phyloP scores from a whole-genome alignment of 2,113 vertebrate species.

The Zonotrichia leucophrys region DNA sequence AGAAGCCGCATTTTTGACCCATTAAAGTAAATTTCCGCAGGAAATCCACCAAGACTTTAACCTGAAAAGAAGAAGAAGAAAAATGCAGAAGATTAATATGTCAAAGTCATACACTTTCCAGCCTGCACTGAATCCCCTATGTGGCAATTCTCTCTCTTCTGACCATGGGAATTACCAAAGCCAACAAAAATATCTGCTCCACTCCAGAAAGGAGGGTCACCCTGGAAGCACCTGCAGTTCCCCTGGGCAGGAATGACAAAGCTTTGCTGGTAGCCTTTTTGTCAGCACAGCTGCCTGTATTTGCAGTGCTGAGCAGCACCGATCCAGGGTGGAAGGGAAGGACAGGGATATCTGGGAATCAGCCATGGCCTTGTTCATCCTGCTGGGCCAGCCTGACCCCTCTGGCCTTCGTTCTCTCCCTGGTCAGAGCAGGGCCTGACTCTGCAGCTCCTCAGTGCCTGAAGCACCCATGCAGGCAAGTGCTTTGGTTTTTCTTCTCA shows the following conservation, averaged over 20 bases:
- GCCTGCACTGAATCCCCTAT: not conserved
- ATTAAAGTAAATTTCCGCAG: not conserved
- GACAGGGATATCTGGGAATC: not conserved
- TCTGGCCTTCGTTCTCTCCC: not conserved
- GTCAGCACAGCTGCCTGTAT: not conserved
- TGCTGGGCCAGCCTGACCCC: not conserved
- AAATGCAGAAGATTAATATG: not conserved
- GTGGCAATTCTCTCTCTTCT: not conserved
- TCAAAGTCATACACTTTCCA: not conserved
- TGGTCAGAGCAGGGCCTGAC: not conserved
- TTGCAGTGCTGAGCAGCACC: fast-evolving
- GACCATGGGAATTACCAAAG: not conserved
- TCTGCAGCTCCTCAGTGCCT: not conserved
- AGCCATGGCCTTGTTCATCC: not conserved
- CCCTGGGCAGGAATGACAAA: not conserved
- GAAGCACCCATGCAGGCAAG: not conserved
- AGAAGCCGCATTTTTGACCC: not conserved
- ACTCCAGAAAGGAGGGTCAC: not conserved
- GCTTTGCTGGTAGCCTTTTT: not conserved
- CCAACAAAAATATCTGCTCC: not conserved
- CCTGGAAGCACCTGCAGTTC: not conserved
- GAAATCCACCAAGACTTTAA: not conserved
- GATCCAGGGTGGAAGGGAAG: fast-evolving
- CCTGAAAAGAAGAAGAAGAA: not conserved
- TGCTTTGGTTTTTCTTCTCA: not conserved